Conservation (phyloP, 2,888 invertebrate genomes). For the Brachypterus glaber region DNA sequence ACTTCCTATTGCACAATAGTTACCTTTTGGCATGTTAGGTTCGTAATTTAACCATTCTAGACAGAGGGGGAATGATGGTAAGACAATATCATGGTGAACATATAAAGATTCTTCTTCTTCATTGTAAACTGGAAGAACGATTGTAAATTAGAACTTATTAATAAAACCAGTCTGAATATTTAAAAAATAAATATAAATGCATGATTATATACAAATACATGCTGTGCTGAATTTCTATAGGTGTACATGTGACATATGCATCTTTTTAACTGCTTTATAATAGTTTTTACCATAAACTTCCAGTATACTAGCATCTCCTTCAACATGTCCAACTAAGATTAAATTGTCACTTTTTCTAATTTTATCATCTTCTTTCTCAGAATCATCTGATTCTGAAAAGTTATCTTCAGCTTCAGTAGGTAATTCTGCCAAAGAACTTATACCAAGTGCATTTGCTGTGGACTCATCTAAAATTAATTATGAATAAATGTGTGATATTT, state of each 20-base stretch:
- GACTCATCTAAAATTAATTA: conserved; percentile 21
- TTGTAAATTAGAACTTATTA: neutral
- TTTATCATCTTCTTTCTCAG: conserved; percentile 82
- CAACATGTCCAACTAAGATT: conserved; percentile 75
- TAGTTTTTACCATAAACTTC: conserved; percentile 70
- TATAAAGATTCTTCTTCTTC: conserved; percentile 81
- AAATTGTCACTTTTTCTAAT: conserved; percentile 86
- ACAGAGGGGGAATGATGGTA: conserved; percentile 84
- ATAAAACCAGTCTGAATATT: too few species aligned
- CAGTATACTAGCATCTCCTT: conserved; percentile 75
- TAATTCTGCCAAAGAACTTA: conserved; percentile 48
- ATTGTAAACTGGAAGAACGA: conserved; percentile 67
- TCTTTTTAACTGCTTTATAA: too few species aligned
- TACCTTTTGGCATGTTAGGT: conserved; percentile 64
- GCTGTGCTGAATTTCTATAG: too few species aligned
- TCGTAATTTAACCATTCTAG: conserved; percentile 91
- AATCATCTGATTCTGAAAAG: conserved; percentile 49
- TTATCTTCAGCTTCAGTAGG: conserved; percentile 42
- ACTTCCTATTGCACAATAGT: conserved; percentile 84
- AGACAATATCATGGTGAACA: conserved; percentile 85
- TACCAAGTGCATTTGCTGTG: conserved; percentile 43
- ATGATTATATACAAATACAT: too few species aligned
- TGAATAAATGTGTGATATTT: conserved; percentile 10
- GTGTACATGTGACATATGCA: too few species aligned
- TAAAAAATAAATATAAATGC: too few species aligned